Evolutionary conservation across 2,888 invertebrate genomes (phyloP), one percentile per base, ranked within the genome.

Genomic region (Leucophenga maculata): DNA sequence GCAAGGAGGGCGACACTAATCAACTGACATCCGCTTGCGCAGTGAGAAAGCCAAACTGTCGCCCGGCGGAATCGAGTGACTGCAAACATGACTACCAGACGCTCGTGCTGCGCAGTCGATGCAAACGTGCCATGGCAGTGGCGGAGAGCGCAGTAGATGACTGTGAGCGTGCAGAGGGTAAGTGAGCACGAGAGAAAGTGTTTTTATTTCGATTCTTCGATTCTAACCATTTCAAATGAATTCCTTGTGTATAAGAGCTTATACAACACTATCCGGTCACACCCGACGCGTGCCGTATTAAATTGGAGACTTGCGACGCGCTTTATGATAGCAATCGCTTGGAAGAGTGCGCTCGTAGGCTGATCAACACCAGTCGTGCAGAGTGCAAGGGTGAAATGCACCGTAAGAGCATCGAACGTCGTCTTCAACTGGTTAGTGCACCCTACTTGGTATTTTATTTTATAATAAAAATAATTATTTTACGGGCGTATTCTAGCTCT

Each of bases 271-370:
- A 32, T 32, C 32, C 32, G n/a, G n/a, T n/a, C 8, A 3, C 32
- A 32, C 8, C 32, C 6, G 32, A 32, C 32, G 32, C 32, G 6
- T 32, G 32, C 8, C 32, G 39, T 0, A 73, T 81, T 0, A 75
- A 79, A 26, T 65, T 85, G 18, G 80, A 80, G 68, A 78, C 82
- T 11, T 85, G 84, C 71, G 82, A 86, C 69, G 82, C 82, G 0
- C 70, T 85, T 1, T 83, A 81, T 60, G 80, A 86, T 39, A 72
- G 80, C 22, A 87, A 86, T 39, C 73, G 73, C 26, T 86, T 86
- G 22, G 88, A 87, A 72, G 74, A 77, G 9, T 32, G 32, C 32
- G 32, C 32, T 32, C 32, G 3, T 8, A 32, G 32, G 32, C 32
- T 32, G 6, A 32, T 32, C 8, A 32, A 32, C 67, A 69, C 18